Base-by-base conservation (phyloP, 1,140 invertebrate species). In the Aphidius gifuensis region DNA sequence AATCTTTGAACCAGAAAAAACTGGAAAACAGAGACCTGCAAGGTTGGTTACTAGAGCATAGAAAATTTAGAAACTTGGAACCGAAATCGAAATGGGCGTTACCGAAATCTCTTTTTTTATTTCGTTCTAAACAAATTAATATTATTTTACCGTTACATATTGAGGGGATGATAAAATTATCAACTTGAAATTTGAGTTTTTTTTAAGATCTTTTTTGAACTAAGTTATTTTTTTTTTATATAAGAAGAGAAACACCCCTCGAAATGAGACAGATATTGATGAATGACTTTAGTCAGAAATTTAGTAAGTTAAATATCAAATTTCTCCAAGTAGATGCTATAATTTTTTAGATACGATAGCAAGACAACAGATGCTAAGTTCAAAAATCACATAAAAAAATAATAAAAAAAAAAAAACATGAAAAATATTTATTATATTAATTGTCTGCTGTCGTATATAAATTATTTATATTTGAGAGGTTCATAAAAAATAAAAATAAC, bases 291-390 rank as follows among this genome's bases (percentile, higher is more conserved):
- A 7, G 47, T n/a, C 47, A 40, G 39, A 45, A 50, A 45, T 9
- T 9, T 49, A n/a, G 47, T 38, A 38, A 59, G 47, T 48, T 59
- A 40, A 46, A 59, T 47, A 59, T 59, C 58, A 48, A 45, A 50
- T 59, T 59, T 59, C 58, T 48, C 39, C 32, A 23, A 48, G 47
- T 48, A 59, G 38, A 59, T 48, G 32, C 32, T 21, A 55, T 38
- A 55, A 55, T 55, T 55, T 40, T 55, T 55, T 32, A 32, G 23
- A 40, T 38, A 43, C 40, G 53, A 42, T 55, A 40, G 53, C 53
- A 55, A 40, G 39, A 6, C 53, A 40, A 55, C 53, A 55, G 53
- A 55, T 55, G 53, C 40, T 40, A n/a, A 55, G 53, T 38, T 11
- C 39, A 16, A 40, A 55, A 42, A 40, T 42, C 53, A 55, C 44